These are phyloP conservation scores for Crocidura indochinensis DNA, from an alignment of 2,797 vertebrate genomes.

Conservation along the genomic window DNA sequence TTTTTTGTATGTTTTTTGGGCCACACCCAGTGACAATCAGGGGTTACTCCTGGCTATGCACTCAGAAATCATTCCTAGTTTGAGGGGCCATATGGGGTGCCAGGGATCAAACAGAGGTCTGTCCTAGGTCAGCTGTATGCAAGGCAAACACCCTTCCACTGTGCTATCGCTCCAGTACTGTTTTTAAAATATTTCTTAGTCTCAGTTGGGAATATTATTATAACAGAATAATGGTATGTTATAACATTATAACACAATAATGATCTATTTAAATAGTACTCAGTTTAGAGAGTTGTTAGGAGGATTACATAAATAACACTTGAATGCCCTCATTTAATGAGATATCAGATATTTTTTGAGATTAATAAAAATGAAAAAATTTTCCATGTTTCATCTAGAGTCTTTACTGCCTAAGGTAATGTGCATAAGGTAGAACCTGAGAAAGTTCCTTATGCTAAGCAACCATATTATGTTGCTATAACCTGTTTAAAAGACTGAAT, in stretches of 20 bases:
- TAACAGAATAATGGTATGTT: too few species aligned
- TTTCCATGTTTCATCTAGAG: not conserved
- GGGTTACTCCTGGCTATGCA: too few species aligned
- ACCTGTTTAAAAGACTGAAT: not conserved
- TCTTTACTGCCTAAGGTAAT: not conserved
- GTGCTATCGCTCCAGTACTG: too few species aligned
- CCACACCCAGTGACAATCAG: too few species aligned
- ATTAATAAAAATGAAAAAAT: not conserved
- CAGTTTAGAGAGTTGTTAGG: not conserved
- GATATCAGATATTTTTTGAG: not conserved
- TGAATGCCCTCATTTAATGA: not conserved
- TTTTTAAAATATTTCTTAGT: not conserved
- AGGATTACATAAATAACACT: not conserved
- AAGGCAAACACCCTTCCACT: too few species aligned
- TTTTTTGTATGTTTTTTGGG: too few species aligned
- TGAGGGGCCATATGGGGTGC: too few species aligned
- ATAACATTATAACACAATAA: too few species aligned
- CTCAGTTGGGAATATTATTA: not conserved
- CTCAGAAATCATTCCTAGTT: too few species aligned
- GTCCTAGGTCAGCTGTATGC: too few species aligned
- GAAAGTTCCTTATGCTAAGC: not conserved
- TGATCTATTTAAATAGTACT: not conserved
- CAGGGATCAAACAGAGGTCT: too few species aligned
- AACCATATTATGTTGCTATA: not conserved
- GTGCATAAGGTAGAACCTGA: accelerated